Base-by-base conservation (phyloP, 2,797 vertebrate species). In the Heteromormyrus szaboi region DNA sequence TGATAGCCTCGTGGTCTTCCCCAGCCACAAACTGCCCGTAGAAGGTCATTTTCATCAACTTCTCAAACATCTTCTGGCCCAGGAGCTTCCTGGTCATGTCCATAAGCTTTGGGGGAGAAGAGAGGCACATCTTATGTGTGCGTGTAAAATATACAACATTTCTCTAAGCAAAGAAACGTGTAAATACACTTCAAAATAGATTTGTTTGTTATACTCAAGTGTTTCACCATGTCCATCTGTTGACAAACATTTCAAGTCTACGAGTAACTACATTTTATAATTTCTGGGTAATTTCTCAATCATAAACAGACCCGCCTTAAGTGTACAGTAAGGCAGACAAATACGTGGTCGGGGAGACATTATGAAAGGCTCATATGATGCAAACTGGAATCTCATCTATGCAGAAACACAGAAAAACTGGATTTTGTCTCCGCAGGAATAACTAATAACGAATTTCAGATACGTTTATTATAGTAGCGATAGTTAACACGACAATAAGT, bases 21-120 rank as follows among this genome's bases (percentile, higher is more conserved):
- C 98, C 98, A 0, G 97, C 98, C 91, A 99, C 98, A 92, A 99
- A 99, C 91, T 99, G 98, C 5, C 98, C 98, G 0, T 99, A 99
- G 94, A 99, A 98, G 17, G 98, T 99, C 97, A 98, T 95, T 95
- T 98, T 99, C 98, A 99, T 99, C 85, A 99, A 86, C 89, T 90
- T 94, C 89, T 97, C 96, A 44, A 99, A 99, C 54, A 97, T 89
- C 90, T 91, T 86, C 92, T 96, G 94, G 0, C 98, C 98, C 14
- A 99, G 89, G 33, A 99, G 1, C 88, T 95, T 96, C 94, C 91
- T 96, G 89, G 94, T 92, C 7, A 97, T 88, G 4, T 92, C 94
- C 91, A 99, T 96, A 90, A 99, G 86, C 98, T 99, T 89, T n/a
- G 56, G 90, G 51, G 37, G 89, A 17, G 90, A 56, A 7, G 17